Conservation (phyloP, 1,140 invertebrate genomes). For the Glomeris maerens region DNA sequence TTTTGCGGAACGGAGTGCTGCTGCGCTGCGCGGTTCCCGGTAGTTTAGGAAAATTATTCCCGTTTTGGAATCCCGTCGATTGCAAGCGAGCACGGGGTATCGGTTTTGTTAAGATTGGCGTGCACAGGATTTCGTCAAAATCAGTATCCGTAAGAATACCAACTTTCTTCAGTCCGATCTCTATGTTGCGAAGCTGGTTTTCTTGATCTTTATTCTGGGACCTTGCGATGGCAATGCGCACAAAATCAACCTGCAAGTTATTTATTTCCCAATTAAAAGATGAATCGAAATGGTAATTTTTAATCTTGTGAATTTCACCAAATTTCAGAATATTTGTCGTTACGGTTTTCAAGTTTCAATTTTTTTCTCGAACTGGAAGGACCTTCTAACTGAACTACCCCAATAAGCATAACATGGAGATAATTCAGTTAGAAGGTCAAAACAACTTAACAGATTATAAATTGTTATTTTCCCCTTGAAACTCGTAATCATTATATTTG, state of each 20-base stretch:
- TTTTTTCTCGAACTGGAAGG: too few relatives aligned
- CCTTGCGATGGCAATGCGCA: constrained; percentile 29
- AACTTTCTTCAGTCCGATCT: constrained; percentile 30
- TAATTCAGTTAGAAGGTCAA: too few relatives aligned
- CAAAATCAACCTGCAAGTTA: constrained; percentile 30
- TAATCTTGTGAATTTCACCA: too few relatives aligned
- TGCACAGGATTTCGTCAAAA: neutral
- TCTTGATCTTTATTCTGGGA: constrained; percentile 26
- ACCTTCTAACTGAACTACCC: too few relatives aligned
- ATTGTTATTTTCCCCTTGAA: too few relatives aligned
- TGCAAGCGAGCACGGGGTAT: neutral
- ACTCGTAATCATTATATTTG: too few relatives aligned
- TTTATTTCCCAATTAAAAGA: constrained; percentile 6
- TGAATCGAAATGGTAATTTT: constrained; percentile 8
- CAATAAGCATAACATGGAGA: too few relatives aligned
- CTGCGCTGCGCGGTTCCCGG: neutral
- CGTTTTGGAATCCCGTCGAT: neutral
- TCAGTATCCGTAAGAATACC: constrained; percentile 10
- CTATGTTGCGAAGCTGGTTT: constrained; percentile 31
- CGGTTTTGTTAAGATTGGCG: neutral
- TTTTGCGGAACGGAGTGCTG: neutral
- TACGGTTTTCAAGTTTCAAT: too few relatives aligned
- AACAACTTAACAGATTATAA: too few relatives aligned
- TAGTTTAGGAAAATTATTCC: neutral
- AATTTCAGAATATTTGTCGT: too few relatives aligned